phyloP scores from a whole-genome alignment of 2,113 vertebrate genomes.

The Galbula dea region DNA sequence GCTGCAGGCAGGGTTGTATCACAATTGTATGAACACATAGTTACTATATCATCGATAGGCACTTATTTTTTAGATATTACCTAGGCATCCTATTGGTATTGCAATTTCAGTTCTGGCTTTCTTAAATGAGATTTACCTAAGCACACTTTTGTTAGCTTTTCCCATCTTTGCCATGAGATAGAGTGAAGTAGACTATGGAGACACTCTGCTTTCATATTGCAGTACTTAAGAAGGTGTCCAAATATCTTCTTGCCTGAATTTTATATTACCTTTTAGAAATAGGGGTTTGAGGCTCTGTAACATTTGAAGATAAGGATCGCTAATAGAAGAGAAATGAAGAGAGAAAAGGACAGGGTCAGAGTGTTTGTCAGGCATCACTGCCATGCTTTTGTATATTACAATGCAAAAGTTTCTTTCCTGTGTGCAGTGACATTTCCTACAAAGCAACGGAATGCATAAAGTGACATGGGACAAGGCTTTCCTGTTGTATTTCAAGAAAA shows the following conservation, averaged over 20 bases:
- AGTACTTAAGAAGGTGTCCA: background rate
- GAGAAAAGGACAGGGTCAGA: background rate
- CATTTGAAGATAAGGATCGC: background rate
- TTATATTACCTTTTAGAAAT: background rate
- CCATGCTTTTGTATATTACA: background rate
- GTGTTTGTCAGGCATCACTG: background rate
- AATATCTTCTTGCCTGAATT: background rate
- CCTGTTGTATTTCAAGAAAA: background rate
- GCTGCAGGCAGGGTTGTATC: background rate
- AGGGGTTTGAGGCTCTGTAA: background rate
- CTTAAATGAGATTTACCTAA: background rate
- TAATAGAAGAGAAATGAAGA: background rate
- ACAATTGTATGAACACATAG: background rate
- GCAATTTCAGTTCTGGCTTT: background rate
- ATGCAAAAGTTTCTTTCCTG: background rate
- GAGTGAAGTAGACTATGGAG: background rate
- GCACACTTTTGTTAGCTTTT: background rate
- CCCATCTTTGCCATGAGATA: background rate
- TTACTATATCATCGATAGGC: background rate
- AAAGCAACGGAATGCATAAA: background rate
- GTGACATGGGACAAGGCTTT: background rate
- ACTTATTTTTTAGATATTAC: background rate
- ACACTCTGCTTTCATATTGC: background rate
- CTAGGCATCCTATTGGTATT: background rate
- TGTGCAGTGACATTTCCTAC: background rate